Evolutionary conservation across 1,140 invertebrate genomes (phyloP).

Genomic region (Drepana arcuata): DNA sequence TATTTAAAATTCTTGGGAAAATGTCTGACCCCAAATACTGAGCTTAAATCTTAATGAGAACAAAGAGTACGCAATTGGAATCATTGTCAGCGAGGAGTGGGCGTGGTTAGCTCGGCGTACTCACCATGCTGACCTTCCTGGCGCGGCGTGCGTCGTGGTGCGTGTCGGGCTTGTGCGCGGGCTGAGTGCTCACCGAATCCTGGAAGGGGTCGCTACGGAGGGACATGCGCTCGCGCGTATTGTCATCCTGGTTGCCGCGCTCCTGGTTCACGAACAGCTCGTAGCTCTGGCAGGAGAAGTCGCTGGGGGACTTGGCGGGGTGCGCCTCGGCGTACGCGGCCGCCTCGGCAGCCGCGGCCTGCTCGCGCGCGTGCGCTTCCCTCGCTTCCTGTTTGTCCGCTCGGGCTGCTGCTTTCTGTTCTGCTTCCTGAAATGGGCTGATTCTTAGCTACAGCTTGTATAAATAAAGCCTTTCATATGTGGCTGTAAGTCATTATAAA

Average conservation of each 20-base stretch:
- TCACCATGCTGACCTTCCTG: slow-evolving; percentile 93
- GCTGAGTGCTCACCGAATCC: slow-evolving; percentile 89
- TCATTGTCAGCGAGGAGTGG: slow-evolving; percentile 41
- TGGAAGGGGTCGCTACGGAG: slow-evolving; percentile 82
- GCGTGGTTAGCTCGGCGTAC: slow-evolving; percentile 67
- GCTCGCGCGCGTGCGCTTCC: slow-evolving; percentile 74
- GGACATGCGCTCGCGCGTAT: slow-evolving; percentile 92
- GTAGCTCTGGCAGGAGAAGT: slow-evolving; percentile 91
- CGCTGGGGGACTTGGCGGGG: slow-evolving; percentile 87
- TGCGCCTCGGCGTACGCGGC: slow-evolving; percentile 76
- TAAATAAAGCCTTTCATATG: no score
- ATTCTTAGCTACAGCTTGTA: no score
- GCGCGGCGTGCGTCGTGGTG: slow-evolving; percentile 75
- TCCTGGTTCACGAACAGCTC: slow-evolving; percentile 91
- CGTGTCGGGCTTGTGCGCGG: slow-evolving; percentile 70
- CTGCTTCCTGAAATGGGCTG: slow-evolving; percentile 90
- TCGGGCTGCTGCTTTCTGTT: slow-evolving; percentile 83
- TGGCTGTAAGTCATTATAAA: no score
- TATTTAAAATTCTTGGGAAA: no score
- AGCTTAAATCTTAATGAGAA: slow-evolving; percentile 59
- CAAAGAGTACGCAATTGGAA: slow-evolving; percentile 29
- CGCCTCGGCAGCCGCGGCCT: slow-evolving; percentile 72
- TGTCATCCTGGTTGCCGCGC: slow-evolving; percentile 87
- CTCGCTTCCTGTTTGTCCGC: slow-evolving; percentile 80
- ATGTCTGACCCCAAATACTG: no score